Evolutionary conservation across 2,797 vertebrate genomes (phyloP), one percentile per base, ranked within the genome.

Genomic region (Numenius phaeopus): DNA sequence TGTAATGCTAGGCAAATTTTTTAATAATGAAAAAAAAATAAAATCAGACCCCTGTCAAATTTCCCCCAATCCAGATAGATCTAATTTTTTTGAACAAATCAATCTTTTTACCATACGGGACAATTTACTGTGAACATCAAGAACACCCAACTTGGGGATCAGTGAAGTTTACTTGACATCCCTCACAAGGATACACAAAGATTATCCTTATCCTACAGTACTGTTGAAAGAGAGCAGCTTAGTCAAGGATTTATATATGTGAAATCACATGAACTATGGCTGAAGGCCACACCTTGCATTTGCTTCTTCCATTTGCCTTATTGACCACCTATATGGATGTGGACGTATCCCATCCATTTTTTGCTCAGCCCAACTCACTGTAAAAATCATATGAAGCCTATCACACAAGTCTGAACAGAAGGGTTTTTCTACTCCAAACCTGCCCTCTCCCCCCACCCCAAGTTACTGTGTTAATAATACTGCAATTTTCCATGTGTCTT

Each of bases 401-500:
- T 29, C 32, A 65, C 8, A 32, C 52, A 80, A 75, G 8, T n/a
- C 77, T 30, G 70, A 87, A 66, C 27, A 62, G 30, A 52, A 69
- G 16, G 13, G 9, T 4, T 73, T 77, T 88, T 71, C 77, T 80
- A 26, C 8, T 40, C 50, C 80, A 66, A 50, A 77, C 24, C 11
- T 65, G n/a, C 1, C 4, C 5, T 11, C 12, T 39, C 5, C 18
- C 39, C 6, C 8, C 11, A 37, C 7, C 2, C 7, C 6, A 75
- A n/a, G 22, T 57, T 73, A 54, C 64, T 46, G 5, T 39, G 37
- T 58, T 65, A 86, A 44, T 39, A 59, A 26, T 8, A 49, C 24
- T 34, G 47, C 32, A 79, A 6, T 37, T 80, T 23, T 66, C 44
- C 18, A 12, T 10, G 14, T 46, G 23, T 42, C 29, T 62, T 49